Conservation (phyloP, 2,888 invertebrate species). For the Leptopilina syphax region DNA sequence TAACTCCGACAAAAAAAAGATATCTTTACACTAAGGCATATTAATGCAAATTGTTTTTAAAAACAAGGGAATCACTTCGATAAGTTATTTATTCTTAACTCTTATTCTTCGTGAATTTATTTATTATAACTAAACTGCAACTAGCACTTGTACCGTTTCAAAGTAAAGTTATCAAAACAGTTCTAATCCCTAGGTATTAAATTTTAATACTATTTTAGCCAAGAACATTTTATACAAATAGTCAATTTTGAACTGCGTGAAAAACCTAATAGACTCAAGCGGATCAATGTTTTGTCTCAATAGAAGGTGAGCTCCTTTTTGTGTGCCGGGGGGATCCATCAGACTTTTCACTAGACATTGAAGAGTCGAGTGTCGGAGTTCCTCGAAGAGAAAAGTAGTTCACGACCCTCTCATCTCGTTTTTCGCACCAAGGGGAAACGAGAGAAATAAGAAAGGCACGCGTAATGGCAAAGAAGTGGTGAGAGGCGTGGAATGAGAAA, state of each 20-base stretch:
- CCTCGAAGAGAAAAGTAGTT: constrained; percentile 34
- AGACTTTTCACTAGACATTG: constrained; percentile 31
- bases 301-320: neutral
- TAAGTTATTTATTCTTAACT: too few species aligned
- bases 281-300: constrained; percentile 34
- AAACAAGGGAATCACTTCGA: too few species aligned
- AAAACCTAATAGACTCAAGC: neutral
- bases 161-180: too few species aligned
- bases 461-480: constrained; percentile 23
- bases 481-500: neutral
- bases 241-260: neutral
- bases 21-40: too few species aligned
- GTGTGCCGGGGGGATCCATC: neutral
- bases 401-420: constrained; percentile 34
- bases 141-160: too few species aligned
- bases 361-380: constrained; percentile 33
- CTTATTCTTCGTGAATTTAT: too few species aligned
- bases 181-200: too few species aligned
- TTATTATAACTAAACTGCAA: too few species aligned
- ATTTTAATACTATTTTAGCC: too few species aligned
- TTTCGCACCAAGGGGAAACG: constrained; percentile 20
- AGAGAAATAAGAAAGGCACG: constrained; percentile 28
- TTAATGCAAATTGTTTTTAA: too few species aligned
- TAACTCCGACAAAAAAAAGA: too few species aligned
- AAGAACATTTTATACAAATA: neutral